Conservation (phyloP, 2,113 vertebrate species). For the Anser cygnoides region DNA sequence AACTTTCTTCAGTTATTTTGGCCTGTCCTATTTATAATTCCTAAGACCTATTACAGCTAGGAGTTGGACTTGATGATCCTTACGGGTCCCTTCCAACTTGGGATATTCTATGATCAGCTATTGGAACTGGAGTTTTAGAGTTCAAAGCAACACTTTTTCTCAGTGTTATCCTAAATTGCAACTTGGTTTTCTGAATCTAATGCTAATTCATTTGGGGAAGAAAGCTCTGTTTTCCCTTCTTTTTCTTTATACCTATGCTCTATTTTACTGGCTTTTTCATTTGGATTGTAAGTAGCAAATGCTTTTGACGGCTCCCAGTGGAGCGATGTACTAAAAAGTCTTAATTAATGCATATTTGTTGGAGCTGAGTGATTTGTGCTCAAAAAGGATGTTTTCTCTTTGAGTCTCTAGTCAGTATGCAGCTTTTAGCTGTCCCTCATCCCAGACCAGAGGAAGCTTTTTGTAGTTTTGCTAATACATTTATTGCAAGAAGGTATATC, state of each 20-base stretch:
- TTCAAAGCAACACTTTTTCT: neutral
- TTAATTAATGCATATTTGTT: constrained; percentile 27
- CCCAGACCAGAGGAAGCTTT: neutral
- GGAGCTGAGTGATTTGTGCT: neutral
- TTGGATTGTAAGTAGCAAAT: neutral
- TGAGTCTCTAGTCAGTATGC: neutral
- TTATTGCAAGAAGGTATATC: neutral
- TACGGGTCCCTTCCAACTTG: too few species aligned
- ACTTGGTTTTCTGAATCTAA: neutral
- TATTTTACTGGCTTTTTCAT: neutral
- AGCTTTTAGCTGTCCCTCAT: neutral
- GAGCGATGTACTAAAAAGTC: neutral
- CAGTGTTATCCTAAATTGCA: neutral
- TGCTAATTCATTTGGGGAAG: neutral
- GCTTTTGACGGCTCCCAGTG: neutral
- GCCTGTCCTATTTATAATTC: neutral
- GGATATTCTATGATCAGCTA: neutral
- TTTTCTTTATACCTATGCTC: neutral
- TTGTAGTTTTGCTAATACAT: neutral
- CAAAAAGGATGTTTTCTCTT: neutral
- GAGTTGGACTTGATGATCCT: too few species aligned
- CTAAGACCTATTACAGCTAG: neutral
- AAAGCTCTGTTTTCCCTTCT: neutral
- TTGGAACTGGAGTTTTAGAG: neutral
- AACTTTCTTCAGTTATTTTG: neutral